Conservation (phyloP, 2,113 vertebrate genomes). For the Lynx canadensis region DNA sequence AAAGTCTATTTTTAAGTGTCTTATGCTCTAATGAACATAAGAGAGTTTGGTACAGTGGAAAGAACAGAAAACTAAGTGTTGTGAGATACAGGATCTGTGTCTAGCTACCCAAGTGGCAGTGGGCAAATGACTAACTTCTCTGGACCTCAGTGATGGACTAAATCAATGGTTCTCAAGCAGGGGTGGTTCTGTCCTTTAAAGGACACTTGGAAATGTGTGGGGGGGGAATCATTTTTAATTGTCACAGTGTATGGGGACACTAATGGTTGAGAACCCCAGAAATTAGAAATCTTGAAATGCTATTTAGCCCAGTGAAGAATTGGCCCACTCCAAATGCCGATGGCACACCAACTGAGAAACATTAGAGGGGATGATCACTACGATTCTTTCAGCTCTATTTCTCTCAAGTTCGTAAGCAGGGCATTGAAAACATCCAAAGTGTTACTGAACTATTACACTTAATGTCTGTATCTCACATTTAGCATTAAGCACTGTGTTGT, state of each 20-base stretch:
- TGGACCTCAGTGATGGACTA: not conserved
- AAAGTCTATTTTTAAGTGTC: slow-evolving; percentile 19
- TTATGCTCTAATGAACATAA: not conserved
- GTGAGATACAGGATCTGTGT: not conserved
- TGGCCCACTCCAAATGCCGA: not conserved
- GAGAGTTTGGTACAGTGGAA: not conserved
- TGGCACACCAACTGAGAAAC: not conserved
- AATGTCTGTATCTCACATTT: not conserved
- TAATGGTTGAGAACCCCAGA: not conserved
- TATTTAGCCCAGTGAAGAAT: not conserved
- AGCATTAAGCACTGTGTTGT: not conserved
- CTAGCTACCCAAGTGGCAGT: not conserved
- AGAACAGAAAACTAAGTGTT: not conserved
- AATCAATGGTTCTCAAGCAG: not conserved
- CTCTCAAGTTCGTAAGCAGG: not conserved
- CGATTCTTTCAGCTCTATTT: not conserved
- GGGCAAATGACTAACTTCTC: not conserved
- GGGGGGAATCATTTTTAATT: not conserved
- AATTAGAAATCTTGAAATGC: not conserved
- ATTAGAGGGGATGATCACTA: not conserved
- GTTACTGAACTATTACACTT: not conserved
- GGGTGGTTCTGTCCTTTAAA: not conserved
- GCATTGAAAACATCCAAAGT: not conserved
- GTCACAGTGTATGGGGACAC: not conserved
- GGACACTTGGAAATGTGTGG: not conserved